These are phyloP conservation scores for Ptilonorhynchus violaceus DNA, from an alignment of 2,113 vertebrate genomes.

Conservation along the genomic window DNA sequence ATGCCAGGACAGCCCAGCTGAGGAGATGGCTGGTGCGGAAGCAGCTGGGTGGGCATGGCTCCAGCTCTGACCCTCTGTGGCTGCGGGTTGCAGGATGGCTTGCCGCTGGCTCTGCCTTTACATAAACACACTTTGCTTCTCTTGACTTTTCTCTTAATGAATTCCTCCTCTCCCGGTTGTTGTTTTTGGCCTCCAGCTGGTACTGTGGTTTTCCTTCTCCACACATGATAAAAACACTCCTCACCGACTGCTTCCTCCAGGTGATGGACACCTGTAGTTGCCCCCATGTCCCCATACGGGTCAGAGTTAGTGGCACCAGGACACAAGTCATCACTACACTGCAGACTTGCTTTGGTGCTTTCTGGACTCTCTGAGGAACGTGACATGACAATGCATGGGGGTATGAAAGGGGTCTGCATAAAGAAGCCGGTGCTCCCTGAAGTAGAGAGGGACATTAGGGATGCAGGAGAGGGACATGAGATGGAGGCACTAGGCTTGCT, in stretches of 20 bases:
- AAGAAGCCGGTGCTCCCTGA: not conserved
- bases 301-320: not conserved
- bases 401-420: not conserved
- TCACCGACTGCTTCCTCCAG: not conserved
- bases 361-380: not conserved
- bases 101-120: not conserved
- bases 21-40: not conserved
- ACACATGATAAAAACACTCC: slow-evolving; percentile 23
- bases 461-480: not conserved
- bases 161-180: slow-evolving; percentile 35
- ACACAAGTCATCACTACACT: fast-evolving
- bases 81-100: not conserved
- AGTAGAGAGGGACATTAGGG: not conserved
- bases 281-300: not conserved
- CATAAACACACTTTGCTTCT: slow-evolving; percentile 32
- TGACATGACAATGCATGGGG: fast-evolving
- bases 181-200: slow-evolving; percentile 40
- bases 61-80: not conserved
- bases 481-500: not conserved
- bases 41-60: not conserved
- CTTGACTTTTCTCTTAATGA: slow-evolving; percentile 50
- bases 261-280: slow-evolving; percentile 45
- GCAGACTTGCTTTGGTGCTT: not conserved
- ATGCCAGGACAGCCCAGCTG: not conserved
- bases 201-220: slow-evolving; percentile 42